Base-by-base conservation (phyloP, 2,888 invertebrate species). In the Sclerodermus sp. region DNA sequence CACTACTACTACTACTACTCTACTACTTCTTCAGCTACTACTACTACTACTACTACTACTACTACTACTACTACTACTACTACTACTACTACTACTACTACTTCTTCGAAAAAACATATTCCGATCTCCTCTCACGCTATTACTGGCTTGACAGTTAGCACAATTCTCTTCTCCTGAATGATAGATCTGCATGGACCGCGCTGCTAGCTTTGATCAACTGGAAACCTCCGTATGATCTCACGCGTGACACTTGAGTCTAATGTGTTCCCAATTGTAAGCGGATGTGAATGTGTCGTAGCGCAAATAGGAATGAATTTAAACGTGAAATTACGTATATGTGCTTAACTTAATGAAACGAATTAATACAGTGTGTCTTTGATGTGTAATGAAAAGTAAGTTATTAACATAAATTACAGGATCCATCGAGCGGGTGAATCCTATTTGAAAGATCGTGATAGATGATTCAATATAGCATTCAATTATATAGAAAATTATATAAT, bases 291-390 rank as follows among this genome's bases (percentile, higher is more conserved):
- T 67, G 56, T 45, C 50, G 57, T 58, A 50, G 47, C 49, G 57
- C 52, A 53, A 46, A 47, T 51, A 50, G 47, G 49, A 49, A 53
- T 58, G 57, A 62, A 55, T 55, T 60, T 59, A 61, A 49, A 62
- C 58, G 4, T 34, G 34, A 34, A 34, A 34, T 34, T 67, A 68
- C 65, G 68, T 68, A 71, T 59, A 68, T 67, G 64, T 64, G 69
- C 62, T 71, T 69, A 66, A 59, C 64, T 65, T 68, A 66, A 68
- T 68, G 64, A 68, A 69, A 71, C 65, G 66, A 68, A 23, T 69
- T 64, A 62, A 66, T 65, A 63, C 66, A 66, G 70, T 70, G 71
- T 74, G 71, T 70, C 65, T 67, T 68, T 53, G 48, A 47, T 61
- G 47, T 23, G 23, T 23, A 23, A 23, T 23, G 23, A 23, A 23